Evolutionary conservation across 2,888 invertebrate species (phyloP).

Genomic region (Tolmerus cingulatus): DNA sequence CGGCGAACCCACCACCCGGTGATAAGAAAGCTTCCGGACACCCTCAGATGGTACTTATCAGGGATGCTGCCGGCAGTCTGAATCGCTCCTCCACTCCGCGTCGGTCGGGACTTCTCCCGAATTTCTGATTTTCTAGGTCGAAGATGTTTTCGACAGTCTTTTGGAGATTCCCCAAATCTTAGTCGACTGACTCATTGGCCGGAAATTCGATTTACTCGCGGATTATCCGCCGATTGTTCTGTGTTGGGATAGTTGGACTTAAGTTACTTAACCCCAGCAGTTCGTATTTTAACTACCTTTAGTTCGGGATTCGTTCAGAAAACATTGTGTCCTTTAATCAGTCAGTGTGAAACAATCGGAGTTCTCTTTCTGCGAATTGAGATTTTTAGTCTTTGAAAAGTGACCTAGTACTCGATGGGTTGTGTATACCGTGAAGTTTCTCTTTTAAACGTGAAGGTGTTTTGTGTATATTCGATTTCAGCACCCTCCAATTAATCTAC

Average conservation of each 20-base stretch:
- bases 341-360: background rate
- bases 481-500: background rate
- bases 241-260: background rate
- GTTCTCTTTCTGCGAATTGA: background rate
- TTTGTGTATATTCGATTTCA: background rate
- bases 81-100: background rate
- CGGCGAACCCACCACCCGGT: background rate
- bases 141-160: background rate
- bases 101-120: background rate
- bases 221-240: background rate
- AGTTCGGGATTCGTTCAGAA: background rate
- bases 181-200: background rate
- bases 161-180: background rate
- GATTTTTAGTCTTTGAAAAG: background rate
- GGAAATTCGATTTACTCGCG: background rate
- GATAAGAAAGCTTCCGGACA: constrained; percentile 9
- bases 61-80: background rate
- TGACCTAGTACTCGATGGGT: background rate
- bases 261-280: background rate
- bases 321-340: background rate
- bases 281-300: background rate
- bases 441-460: background rate
- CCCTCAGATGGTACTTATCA: constrained; percentile 8
- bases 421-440: background rate
- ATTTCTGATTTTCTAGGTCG: background rate